A percentile compares a stretch with the other conserved stretches of the same genome.
phyloP scores from a whole-genome alignment of 2,113 vertebrate species.

The Fulmarus glacialis region DNA sequence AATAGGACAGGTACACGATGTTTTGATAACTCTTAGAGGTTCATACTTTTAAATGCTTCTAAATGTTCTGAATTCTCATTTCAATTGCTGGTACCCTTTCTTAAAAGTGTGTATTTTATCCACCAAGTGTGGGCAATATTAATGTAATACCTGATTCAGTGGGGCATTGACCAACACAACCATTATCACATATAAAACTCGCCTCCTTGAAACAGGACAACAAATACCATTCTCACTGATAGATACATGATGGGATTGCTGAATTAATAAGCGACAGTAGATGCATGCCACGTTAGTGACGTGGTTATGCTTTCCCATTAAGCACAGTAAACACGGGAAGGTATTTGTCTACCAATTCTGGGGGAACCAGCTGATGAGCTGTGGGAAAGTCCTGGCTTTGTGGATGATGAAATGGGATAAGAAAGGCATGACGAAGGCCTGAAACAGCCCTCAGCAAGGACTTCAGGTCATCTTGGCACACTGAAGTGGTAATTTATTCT shows the following conservation, averaged over 20 bases:
- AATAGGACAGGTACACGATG: background rate
- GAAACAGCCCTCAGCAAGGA: background rate
- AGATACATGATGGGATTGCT: background rate
- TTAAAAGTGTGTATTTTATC: background rate
- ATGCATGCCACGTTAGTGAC: rapidly evolving
- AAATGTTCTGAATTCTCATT: background rate
- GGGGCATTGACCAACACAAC: background rate
- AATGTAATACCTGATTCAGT: background rate
- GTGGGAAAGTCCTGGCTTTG: slow-evolving; percentile 9
- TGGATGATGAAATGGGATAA: background rate
- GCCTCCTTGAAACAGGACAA: background rate
- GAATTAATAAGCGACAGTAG: background rate
- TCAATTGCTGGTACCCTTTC: background rate
- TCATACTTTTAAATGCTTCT: background rate
- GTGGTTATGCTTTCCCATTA: background rate
- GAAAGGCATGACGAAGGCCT: slow-evolving; percentile 1
- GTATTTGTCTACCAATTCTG: background rate
- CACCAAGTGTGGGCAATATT: background rate
- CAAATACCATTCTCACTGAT: background rate
- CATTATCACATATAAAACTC: background rate
- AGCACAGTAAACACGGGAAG: background rate
- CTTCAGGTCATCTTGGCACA: slow-evolving; percentile 7
- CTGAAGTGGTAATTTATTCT: background rate
- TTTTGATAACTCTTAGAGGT: background rate
- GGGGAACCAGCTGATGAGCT: background rate